These are phyloP conservation scores for Triplophysa yarkandensis DNA, from an alignment of 2,797 vertebrate genomes.

Conservation along the genomic window DNA sequence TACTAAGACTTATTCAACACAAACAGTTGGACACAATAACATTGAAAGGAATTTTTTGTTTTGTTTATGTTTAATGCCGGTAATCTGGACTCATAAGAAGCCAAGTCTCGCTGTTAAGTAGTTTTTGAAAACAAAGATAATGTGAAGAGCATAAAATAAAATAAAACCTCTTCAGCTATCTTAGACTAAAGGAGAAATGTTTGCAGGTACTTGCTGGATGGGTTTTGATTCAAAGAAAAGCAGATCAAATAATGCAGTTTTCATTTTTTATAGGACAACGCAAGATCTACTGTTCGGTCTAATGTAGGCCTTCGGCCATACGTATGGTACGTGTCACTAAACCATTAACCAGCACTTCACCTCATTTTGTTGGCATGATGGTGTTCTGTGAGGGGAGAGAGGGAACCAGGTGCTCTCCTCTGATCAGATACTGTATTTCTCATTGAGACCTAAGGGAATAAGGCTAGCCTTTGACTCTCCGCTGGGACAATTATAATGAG, in stretches of 20 bases:
- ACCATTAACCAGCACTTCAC: constrained; percentile 17
- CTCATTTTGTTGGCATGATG: constrained; percentile 18
- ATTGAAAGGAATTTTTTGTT: constrained; percentile 51
- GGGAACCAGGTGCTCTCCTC: constrained; percentile 48
- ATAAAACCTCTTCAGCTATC: constrained; percentile 51
- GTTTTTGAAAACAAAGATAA: constrained; percentile 59
- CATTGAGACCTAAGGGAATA: constrained; percentile 50
- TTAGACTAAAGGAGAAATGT: constrained; percentile 45
- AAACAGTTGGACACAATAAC: constrained; percentile 59
- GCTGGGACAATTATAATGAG: constrained; percentile 58
- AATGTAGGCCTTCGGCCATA: constrained; percentile 6
- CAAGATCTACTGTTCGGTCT: neutral
- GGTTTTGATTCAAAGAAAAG: constrained; percentile 6
- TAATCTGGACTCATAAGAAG: constrained; percentile 48
- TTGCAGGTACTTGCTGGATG: constrained; percentile 46
- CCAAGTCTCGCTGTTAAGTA: constrained; percentile 49
- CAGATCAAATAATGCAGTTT: neutral
- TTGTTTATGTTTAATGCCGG: constrained; percentile 52
- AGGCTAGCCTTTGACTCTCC: constrained; percentile 50
- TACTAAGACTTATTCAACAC: constrained; percentile 57
- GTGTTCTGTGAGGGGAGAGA: constrained; percentile 39
- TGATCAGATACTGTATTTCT: constrained; percentile 60
- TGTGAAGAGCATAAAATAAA: constrained; percentile 51
- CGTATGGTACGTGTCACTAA: neutral
- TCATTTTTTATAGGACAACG: no score